Evolutionary conservation across 2,888 invertebrate genomes (phyloP).

Genomic region (Lapara coniferarum): DNA sequence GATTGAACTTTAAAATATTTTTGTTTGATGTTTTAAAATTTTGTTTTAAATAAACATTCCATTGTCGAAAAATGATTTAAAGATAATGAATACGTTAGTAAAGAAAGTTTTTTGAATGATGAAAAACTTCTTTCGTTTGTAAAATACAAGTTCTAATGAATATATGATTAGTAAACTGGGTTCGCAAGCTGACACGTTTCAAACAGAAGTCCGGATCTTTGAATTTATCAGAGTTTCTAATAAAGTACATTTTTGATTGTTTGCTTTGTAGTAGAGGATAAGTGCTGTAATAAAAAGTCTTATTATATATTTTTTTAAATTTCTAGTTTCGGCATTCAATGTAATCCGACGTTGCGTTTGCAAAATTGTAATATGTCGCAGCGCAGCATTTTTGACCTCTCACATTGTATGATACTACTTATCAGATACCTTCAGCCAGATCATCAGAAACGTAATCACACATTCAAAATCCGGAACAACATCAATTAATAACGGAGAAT

Average conservation of each 20-base stretch:
- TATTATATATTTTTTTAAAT: too few relatives aligned
- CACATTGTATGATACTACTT: too few relatives aligned
- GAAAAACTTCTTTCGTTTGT: neutral
- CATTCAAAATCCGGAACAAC: neutral
- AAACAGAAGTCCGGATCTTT: neutral
- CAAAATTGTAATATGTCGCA: too few relatives aligned
- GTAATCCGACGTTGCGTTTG: too few relatives aligned
- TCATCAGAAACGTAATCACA: too few relatives aligned
- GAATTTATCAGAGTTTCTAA: too few relatives aligned
- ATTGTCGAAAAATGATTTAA: neutral
- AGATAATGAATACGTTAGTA: neutral
- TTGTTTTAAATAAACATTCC: neutral
- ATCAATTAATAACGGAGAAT: neutral
- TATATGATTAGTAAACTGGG: neutral
- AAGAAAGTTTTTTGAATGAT: neutral
- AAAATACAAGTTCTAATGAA: neutral
- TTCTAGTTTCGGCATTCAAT: too few relatives aligned
- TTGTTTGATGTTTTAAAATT: neutral
- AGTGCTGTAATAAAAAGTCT: too few relatives aligned
- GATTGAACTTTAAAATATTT: slow-evolving; percentile 8
- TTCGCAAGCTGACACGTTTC: neutral
- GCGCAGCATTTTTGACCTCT: too few relatives aligned
- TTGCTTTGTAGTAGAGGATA: too few relatives aligned
- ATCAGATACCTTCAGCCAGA: too few relatives aligned
- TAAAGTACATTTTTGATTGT: neutral